A percentile compares a stretch with the other conserved stretches of the same genome.
phyloP scores from a whole-genome alignment of 2,888 invertebrate species.

The Tenodera sinensis region DNA sequence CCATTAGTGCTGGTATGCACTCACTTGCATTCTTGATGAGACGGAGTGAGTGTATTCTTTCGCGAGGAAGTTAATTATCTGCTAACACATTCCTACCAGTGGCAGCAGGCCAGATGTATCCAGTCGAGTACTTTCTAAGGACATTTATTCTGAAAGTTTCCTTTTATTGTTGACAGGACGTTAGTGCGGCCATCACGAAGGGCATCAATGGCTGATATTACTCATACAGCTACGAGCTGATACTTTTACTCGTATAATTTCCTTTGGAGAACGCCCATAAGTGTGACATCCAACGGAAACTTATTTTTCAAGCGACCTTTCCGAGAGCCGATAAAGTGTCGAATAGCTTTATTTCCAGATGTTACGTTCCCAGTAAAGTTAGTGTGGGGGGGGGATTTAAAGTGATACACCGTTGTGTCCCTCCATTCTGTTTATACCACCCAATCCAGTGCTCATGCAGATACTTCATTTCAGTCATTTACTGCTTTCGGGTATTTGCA shows the following conservation, averaged over 20 bases:
- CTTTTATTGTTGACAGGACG: not conserved
- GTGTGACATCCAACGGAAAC: not conserved
- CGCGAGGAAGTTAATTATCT: not conserved
- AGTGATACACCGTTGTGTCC: not conserved
- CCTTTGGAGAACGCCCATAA: not conserved
- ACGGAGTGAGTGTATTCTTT: not conserved
- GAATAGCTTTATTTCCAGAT: not conserved
- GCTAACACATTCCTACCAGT: not conserved
- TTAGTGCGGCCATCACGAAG: not conserved
- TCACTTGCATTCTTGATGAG: not conserved
- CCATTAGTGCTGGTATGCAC: too few relatives aligned
- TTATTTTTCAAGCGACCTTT: not conserved
- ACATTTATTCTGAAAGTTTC: not conserved
- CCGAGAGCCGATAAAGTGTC: not conserved
- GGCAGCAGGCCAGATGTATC: too few relatives aligned
- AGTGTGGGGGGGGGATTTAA: not conserved
- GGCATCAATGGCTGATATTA: not conserved
- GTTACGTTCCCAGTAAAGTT: not conserved
- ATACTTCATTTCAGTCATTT: not conserved
- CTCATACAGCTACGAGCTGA: not conserved
- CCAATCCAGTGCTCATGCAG: not conserved
- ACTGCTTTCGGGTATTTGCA: not conserved
- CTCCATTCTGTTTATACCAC: not conserved
- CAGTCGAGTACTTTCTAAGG: not conserved
- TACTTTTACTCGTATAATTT: not conserved